These are phyloP conservation scores for Bimastos eiseni DNA, from an alignment of 2,888 invertebrate species.

Conservation along the genomic window DNA sequence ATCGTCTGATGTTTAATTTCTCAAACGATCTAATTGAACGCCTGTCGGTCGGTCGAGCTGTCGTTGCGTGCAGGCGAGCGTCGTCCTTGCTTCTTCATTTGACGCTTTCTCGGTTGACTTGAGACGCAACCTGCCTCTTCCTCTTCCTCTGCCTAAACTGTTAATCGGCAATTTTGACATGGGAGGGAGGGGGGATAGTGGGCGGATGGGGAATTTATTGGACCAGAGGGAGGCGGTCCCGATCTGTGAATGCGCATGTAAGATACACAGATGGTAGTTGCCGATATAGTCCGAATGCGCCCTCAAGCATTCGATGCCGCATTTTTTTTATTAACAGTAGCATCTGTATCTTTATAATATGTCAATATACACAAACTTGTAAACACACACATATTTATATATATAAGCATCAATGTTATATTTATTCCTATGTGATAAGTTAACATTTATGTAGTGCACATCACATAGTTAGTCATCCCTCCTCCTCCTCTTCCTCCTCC, in stretches of 20 bases:
- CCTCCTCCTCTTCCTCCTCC: no score
- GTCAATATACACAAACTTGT: background rate
- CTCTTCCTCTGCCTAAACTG: background rate
- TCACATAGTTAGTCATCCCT: background rate
- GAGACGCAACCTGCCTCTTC: background rate
- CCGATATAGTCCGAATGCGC: background rate
- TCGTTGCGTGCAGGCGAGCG: background rate
- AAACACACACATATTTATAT: background rate
- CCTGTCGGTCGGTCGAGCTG: background rate
- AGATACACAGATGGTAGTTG: background rate
- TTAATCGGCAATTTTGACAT: background rate
- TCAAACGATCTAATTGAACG: background rate
- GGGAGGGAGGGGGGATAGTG: no score
- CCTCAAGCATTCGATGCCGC: background rate
- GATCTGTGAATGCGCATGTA: background rate
- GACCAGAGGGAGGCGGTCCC: background rate
- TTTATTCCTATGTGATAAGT: background rate
- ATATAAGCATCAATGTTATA: background rate
- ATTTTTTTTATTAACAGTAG: no score
- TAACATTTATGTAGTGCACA: background rate
- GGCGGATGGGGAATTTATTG: background rate
- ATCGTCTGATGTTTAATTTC: slow-evolving; percentile 13
- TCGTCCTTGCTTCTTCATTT: background rate
- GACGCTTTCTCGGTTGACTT: background rate
- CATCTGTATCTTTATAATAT: background rate